Evolutionary conservation across 2,113 vertebrate genomes (phyloP).

Genomic region (Terrapene triunguis): DNA sequence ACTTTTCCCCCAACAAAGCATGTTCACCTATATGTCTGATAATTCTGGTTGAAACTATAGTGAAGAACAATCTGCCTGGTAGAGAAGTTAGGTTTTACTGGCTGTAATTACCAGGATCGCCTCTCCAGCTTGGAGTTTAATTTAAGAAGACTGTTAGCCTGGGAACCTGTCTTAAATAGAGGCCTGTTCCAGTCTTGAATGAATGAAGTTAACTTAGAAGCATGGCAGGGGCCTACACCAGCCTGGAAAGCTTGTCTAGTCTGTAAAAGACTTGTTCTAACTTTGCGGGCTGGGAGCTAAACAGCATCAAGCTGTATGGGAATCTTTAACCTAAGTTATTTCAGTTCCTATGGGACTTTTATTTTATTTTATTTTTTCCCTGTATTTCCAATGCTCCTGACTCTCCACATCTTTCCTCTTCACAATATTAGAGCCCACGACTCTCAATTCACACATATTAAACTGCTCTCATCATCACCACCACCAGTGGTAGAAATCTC

Average conservation of each 20-base stretch:
- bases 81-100: too few species aligned
- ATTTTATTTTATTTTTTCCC: background rate
- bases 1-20: background rate
- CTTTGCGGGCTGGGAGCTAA: background rate
- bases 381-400: background rate
- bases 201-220: background rate
- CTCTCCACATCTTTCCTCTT: background rate
- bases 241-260: background rate
- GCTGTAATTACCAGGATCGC: too few species aligned
- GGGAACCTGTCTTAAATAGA: background rate
- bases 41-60: too few species aligned
- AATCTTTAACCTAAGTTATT: background rate
- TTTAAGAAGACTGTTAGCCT: background rate
- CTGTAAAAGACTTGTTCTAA: background rate
- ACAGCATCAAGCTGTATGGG: background rate
- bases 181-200: background rate
- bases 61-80: too few species aligned
- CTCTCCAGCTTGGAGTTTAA: too few species aligned
- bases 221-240: background rate
- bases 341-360: background rate
- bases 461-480: accelerated
- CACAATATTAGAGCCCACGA: background rate
- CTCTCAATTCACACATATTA: background rate
- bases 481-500: background rate
- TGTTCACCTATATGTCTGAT: too few species aligned